phyloP scores from a whole-genome alignment of 2,888 invertebrate genomes.

The Amphipoea lucens region DNA sequence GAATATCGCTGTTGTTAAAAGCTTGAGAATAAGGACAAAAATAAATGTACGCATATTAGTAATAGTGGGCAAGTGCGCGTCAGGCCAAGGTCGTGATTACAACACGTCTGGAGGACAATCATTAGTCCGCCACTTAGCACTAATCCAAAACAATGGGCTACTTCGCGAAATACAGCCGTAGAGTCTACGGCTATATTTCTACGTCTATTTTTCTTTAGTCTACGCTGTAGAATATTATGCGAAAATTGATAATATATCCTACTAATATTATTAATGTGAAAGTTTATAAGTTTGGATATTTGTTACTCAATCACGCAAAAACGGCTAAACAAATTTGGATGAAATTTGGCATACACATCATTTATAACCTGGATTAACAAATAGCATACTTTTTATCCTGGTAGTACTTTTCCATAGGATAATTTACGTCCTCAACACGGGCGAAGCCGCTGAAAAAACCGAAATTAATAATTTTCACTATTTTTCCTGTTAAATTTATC shows the following conservation, averaged over 20 bases:
- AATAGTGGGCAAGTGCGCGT: slow-evolving; percentile 65
- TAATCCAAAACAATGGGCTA: slow-evolving; percentile 69
- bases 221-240: no score
- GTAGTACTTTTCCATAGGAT: not conserved
- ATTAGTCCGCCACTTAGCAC: slow-evolving; percentile 66
- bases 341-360: not conserved
- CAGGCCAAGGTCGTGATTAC: slow-evolving; percentile 71
- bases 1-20: slow-evolving; percentile 38
- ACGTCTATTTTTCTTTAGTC: no score
- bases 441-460: not conserved
- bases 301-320: not conserved
- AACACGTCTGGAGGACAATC: slow-evolving; percentile 74
- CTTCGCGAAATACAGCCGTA: slow-evolving; percentile 19
- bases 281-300: not conserved
- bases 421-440: not conserved
- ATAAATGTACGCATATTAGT: slow-evolving; percentile 56
- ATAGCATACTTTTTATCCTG: not conserved
- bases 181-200: no score
- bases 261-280: not conserved
- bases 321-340: not conserved
- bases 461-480: not conserved
- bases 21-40: slow-evolving; percentile 52
- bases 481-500: not conserved
- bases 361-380: not conserved
- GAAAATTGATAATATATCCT: not conserved